Percentiles rank a stretch among this genome's conserved stretches.
phyloP scores from a whole-genome alignment of 2,797 vertebrate species.

The Alouatta caraya region DNA sequence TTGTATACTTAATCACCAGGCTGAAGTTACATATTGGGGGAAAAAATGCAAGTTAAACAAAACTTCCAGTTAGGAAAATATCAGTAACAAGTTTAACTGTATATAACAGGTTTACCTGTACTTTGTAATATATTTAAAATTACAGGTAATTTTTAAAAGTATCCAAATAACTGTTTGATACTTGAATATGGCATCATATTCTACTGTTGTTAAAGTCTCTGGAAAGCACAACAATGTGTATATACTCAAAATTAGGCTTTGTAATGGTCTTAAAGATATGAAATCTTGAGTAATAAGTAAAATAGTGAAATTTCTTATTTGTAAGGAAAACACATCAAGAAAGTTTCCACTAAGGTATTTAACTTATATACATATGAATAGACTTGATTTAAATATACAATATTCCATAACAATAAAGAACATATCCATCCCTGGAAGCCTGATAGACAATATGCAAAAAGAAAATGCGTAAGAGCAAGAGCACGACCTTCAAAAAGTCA shows the following conservation, averaged over 20 bases:
- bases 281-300: background rate
- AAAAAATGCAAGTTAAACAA: background rate
- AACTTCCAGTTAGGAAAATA: background rate
- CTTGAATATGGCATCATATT: background rate
- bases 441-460: background rate
- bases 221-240: background rate
- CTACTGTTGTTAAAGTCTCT: background rate
- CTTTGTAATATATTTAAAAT: background rate
- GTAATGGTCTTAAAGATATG: background rate
- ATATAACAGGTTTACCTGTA: background rate
- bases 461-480: background rate
- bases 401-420: background rate
- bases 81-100: background rate
- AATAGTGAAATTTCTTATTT: background rate
- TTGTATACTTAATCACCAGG: background rate
- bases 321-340: background rate
- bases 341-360: background rate
- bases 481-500: conserved; percentile 66
- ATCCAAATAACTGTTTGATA: background rate
- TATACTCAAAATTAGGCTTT: background rate
- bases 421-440: background rate
- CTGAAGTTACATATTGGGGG: background rate
- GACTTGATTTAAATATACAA: background rate
- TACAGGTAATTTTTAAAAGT: background rate
- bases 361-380: background rate